Evolutionary conservation across 2,888 invertebrate species (phyloP), one percentile per base, ranked within the genome.

Genomic region (Nomada ferruginata): DNA sequence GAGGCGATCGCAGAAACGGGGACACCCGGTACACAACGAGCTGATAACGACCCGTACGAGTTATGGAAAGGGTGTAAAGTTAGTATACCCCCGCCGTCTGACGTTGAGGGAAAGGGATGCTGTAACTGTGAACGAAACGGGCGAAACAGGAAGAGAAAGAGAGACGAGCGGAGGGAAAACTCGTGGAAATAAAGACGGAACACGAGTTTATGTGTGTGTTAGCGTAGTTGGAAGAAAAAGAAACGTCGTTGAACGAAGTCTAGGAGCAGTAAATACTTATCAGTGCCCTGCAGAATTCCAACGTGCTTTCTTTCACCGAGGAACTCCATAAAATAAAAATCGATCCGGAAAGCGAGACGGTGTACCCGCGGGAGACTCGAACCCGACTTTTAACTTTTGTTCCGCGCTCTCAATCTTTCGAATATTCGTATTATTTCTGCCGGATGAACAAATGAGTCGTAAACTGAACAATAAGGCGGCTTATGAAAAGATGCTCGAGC

Each of bases 221-320:
- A 61, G 36, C 63, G 44, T 20, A 72, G 29, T 18, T 10, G 23
- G 11, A 55, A 53, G 44, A 71, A 66, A 70, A 76, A 84, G 77
- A 55, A 79, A 76, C 73, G 55, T 53, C 69, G 76, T 61, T 36
- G 69, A 78, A 73, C 68, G 60, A 75, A 80, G 81, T 82, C 84
- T 76, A 83, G 53, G 23, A 66, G 85, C 79, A 87, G 86, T 87
- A 90, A 90, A 90, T 89, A 90, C 88, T 88, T 90, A 90, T 90
- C 89, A 86, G 87, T 85, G 80, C 76, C 82, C 76, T 50, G 79
- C 82, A 85, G 86, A 90, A 89, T 90, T 85, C 79, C 85, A 42
- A 80, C 74, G 82, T 63, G 76, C 59, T 76, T 75, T 75, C 75
- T 74, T 82, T 79, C 77, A 59, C 52, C 75, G 23, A 60, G 13